phyloP scores from a whole-genome alignment of 2,113 vertebrate species.

The Pelecanoides urinatrix region DNA sequence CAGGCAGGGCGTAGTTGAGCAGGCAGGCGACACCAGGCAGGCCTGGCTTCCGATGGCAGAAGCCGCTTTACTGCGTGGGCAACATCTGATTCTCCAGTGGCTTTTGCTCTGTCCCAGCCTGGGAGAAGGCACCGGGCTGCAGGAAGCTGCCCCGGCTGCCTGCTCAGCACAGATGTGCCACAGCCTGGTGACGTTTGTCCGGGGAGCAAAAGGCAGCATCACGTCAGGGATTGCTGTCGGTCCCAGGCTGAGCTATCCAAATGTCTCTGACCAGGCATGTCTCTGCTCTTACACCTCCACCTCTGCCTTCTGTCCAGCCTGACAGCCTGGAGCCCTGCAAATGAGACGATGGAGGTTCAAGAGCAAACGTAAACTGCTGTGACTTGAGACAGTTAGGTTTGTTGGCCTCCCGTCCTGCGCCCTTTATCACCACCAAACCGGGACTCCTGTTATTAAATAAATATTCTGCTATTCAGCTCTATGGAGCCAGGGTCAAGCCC shows the following conservation, averaged over 20 bases:
- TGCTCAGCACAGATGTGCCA: fast-evolving
- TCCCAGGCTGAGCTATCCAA: not conserved
- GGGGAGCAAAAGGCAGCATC: not conserved
- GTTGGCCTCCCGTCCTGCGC: not conserved
- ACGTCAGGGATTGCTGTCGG: not conserved
- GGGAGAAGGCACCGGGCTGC: not conserved
- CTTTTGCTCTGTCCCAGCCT: not conserved
- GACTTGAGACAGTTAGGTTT: not conserved
- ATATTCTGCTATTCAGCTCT: not conserved
- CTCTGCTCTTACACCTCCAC: not conserved
- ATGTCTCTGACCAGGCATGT: not conserved
- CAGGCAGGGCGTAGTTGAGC: not conserved
- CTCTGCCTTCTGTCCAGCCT: not conserved
- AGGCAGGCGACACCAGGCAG: not conserved
- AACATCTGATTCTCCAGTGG: not conserved
- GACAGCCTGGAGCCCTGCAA: not conserved
- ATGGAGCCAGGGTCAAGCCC: not conserved
- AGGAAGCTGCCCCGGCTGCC: not conserved
- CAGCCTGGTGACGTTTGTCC: not conserved
- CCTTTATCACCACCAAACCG: not conserved
- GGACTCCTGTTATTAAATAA: not conserved
- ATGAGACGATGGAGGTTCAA: fast-evolving
- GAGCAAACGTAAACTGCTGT: not conserved
- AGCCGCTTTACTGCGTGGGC: not conserved
- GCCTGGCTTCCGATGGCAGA: not conserved